phyloP scores from a whole-genome alignment of 2,797 vertebrate species.

The Masticophis lateralis region DNA sequence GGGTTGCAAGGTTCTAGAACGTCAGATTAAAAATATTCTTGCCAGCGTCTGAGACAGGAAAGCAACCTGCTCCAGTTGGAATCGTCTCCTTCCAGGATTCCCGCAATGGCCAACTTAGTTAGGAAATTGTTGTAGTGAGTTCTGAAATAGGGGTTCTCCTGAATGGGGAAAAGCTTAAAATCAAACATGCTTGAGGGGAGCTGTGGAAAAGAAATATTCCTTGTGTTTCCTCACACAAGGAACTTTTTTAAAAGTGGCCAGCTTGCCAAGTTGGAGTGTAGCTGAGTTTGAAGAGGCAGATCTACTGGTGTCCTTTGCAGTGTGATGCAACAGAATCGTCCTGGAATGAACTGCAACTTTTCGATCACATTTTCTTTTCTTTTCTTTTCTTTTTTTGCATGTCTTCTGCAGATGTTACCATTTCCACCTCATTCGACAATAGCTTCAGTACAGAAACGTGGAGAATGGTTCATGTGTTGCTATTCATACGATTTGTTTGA shows the following conservation, averaged over 20 bases:
- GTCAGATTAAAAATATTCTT: not conserved
- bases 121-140: not conserved
- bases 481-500: accelerated
- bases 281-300: not conserved
- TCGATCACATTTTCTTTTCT: no score
- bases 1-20: not conserved
- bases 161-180: not conserved
- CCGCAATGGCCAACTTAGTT: not conserved
- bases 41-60: not conserved
- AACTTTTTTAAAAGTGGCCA: not conserved
- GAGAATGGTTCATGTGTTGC: not conserved
- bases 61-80: not conserved
- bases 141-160: not conserved
- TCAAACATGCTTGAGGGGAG: not conserved
- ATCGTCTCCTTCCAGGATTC: not conserved
- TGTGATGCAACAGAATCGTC: not conserved
- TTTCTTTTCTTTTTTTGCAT: not conserved
- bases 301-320: not conserved
- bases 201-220: not conserved
- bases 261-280: not conserved
- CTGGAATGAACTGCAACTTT: not conserved
- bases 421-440: not conserved
- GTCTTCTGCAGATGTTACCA: not conserved
- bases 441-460: not conserved
- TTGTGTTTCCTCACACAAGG: not conserved